Evolutionary conservation across 1,140 invertebrate species (phyloP).

Genomic region (Hyphantria cunea): DNA sequence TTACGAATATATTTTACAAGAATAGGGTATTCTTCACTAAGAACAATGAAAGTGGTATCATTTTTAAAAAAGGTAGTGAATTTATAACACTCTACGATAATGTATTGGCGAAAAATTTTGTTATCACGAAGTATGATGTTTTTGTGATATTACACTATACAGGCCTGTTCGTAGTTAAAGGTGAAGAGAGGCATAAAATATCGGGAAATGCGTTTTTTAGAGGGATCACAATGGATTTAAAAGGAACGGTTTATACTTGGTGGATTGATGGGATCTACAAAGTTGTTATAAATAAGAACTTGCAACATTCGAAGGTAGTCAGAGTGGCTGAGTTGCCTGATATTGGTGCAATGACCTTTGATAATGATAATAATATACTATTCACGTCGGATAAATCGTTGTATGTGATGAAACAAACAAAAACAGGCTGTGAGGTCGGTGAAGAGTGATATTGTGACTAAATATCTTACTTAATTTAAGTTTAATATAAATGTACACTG

Average conservation of each 20-base stretch:
- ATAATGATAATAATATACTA: conserved; percentile 68
- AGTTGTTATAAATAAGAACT: conserved; percentile 48
- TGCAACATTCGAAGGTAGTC: conserved; percentile 46
- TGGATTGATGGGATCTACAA: conserved; percentile 72
- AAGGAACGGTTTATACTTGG: conserved; percentile 60
- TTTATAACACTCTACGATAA: conserved; percentile 53
- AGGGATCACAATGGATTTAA: conserved; percentile 60
- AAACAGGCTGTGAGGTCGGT: conserved; percentile 1
- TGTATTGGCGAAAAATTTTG: conserved; percentile 56
- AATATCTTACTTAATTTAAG: no score
- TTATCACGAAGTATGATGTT: conserved; percentile 57
- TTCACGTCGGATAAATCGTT: conserved; percentile 56
- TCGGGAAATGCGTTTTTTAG: conserved; percentile 65
- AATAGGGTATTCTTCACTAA: conserved; percentile 62
- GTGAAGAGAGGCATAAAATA: conserved; percentile 40
- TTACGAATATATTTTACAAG: conserved; percentile 60
- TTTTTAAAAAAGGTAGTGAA: conserved; percentile 58
- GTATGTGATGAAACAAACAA: conserved; percentile 46
- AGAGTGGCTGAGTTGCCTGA: conserved; percentile 49
- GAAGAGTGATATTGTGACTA: not conserved
- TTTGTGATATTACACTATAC: conserved; percentile 52
- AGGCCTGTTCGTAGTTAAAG: conserved; percentile 53
- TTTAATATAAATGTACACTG: no score
- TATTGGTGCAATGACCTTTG: conserved; percentile 64
- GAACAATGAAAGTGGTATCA: conserved; percentile 50